Evolutionary conservation across 2,888 invertebrate species (phyloP), one percentile per base, ranked within the genome.

Genomic region (Phymatocera aterrima): DNA sequence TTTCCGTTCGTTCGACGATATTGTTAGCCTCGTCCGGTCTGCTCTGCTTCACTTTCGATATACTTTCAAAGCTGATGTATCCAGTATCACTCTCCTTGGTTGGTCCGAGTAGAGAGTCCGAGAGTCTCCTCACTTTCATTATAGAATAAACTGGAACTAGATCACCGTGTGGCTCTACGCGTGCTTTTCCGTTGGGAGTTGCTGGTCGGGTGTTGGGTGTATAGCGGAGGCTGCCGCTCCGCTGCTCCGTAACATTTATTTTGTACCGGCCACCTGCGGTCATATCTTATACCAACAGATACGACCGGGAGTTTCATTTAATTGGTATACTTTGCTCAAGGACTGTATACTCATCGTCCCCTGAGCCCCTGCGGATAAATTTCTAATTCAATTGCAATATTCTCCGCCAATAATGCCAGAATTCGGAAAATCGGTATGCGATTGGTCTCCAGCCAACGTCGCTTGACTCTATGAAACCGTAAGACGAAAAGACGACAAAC

Each of bases 21-120:
- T 72, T 72, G 72, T 72, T 72, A 72, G 72, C 72, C 70, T 72
- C 70, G 34, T 72, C 70, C 70, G 51, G 48, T 18, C 84, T 84
- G 85, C 89, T 18, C 84, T 84, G 85, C 89, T 89, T 90, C 88
- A 88, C 90, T 90, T 88, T 90, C 90, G 87, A 89, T 90, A n/a
- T n/a, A 87, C 88, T 90, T 89, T 89, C 89, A 88, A 89, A 87
- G 85, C 86, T 87, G 86, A 85, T 86, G 87, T 85, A 86, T 88
- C 86, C 84, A 84, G 83, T 85, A 85, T 85, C 83, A 80, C 79
- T 80, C 78, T 85, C 84, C 84, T 75, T 84, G 82, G 84, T 85
- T 84, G 83, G 82, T 81, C 83, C 80, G 84, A 82, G 85, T 85
- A 85, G 88, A 86, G 88, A 87, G 87, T 87, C 85, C 87, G 88